Evolutionary conservation across 2,113 vertebrate species (phyloP).

Genomic region (Azemiops feae): DNA sequence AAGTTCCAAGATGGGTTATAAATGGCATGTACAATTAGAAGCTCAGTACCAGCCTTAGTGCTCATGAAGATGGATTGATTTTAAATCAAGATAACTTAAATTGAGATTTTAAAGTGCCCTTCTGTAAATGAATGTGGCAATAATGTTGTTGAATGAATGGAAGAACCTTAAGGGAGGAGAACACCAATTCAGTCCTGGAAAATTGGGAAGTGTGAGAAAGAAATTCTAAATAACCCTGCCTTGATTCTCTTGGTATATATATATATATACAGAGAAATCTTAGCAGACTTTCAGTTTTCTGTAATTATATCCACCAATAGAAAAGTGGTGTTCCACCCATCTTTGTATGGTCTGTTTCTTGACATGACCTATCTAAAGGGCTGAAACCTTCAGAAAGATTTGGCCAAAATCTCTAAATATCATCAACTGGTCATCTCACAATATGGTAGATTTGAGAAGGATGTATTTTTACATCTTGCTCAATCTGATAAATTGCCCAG

Average conservation of each 20-base stretch:
- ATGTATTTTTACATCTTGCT: neutral
- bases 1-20: neutral
- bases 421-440: neutral
- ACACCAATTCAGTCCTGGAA: neutral
- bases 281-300: neutral
- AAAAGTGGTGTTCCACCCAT: neutral
- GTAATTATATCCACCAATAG: neutral
- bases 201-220: neutral
- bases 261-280: neutral
- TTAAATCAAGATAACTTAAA: neutral
- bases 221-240: neutral
- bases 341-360: neutral
- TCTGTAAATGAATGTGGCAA: neutral
- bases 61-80: neutral
- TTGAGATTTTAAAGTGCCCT: neutral
- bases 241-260: neutral
- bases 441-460: neutral
- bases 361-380: neutral
- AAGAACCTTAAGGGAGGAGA: neutral
- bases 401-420: neutral
- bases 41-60: neutral
- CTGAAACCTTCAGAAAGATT: neutral
- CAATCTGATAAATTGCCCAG: neutral
- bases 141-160: neutral
- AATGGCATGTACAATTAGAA: neutral